Evolutionary conservation across 2,113 vertebrate genomes (phyloP), one percentile per base, ranked within the genome.

Genomic region (Ornithorhynchus anatinus): DNA sequence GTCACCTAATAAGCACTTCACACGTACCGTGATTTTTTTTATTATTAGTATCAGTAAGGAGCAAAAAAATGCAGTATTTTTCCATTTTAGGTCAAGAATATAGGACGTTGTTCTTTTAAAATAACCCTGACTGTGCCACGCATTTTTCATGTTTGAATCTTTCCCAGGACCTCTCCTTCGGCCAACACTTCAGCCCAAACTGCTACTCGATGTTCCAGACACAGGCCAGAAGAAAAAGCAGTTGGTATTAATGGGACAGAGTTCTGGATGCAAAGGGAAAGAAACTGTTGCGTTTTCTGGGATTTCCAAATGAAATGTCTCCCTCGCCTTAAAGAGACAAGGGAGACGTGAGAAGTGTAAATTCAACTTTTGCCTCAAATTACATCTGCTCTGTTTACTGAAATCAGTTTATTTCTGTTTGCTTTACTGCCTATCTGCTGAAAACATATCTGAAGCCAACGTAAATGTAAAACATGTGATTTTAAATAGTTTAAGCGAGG

Each of bases 401-500:
- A 58, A 57, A 70, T 81, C 75, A 69, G 45, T 75, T 72, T 81
- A 77, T 79, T 88, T 84, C 80, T 85, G 73, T 85, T 54, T 86
- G 70, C 68, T 86, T 88, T 84, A 82, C 68, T 0, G 0, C 68
- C 75, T 0, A 1, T 82, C 79, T 70, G 25, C 58, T 77, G 69
- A 82, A 90, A 89, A 56, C 53, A 53, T 10, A 22, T 69, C 65
- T 77, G 48, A 61, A 79, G 61, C 23, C 40, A 86, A 59, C 0
- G 61, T 72, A 89, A 89, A 91, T 71, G 29, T 72, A 86, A 89
- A 90, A 57, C 77, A 78, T 59, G 64, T 51, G 52, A 52, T 42
- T 73, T 77, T 29, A 73, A 80, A 88, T 68, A 59, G 57, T 63
- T 85, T 39, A 60, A 72, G 75, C 69, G 60, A 80, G 67, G 78